Conservation (phyloP, 2,888 invertebrate species). For the Tetragonisca angustula region DNA sequence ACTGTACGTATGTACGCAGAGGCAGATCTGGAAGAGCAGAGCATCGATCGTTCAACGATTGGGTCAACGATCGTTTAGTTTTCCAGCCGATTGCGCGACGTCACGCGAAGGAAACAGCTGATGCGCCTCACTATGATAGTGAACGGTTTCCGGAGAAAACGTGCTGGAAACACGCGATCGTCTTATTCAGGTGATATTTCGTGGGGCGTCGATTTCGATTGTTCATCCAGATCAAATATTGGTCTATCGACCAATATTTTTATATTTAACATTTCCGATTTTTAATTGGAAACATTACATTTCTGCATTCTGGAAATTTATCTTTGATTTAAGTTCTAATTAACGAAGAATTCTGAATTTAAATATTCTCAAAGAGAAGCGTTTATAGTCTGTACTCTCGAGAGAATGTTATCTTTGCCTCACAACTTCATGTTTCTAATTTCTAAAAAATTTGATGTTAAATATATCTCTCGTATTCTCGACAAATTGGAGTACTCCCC, state of each 20-base stretch:
- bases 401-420: not conserved
- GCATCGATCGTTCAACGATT: not conserved
- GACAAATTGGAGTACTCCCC: not conserved
- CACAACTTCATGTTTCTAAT: not conserved
- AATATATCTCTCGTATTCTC: not conserved
- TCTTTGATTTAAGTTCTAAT: no score
- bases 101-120: slow-evolving; percentile 64
- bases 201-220: not conserved
- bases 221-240: not conserved
- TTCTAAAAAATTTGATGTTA: not conserved
- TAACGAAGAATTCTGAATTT: not conserved
- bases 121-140: slow-evolving; percentile 41
- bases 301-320: no score
- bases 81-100: slow-evolving; percentile 40
- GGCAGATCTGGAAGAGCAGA: not conserved
- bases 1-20: not conserved
- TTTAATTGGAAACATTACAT: not conserved
- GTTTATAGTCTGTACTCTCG: not conserved
- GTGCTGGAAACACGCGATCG: slow-evolving; percentile 55
- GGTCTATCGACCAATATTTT: not conserved
- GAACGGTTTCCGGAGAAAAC: slow-evolving; percentile 41
- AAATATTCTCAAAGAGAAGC: not conserved
- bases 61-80: slow-evolving; percentile 53
- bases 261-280: not conserved
- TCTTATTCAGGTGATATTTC: slow-evolving; percentile 41